These are phyloP conservation scores for Cuniculus paca DNA, from an alignment of 2,797 vertebrate species.

Conservation along the genomic window DNA sequence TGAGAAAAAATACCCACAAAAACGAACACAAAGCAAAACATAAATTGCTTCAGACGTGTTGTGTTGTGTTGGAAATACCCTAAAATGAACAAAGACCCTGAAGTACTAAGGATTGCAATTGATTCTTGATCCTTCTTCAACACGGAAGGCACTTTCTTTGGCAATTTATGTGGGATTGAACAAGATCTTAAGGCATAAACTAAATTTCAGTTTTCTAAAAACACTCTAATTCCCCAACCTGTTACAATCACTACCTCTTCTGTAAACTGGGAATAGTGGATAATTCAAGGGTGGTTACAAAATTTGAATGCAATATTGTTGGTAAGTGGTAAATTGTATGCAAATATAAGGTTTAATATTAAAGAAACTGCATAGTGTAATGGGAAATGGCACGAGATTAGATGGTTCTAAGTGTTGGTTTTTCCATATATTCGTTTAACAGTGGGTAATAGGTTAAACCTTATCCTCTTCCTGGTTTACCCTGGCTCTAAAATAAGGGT, in stretches of 20 bases:
- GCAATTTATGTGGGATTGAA: conserved; percentile 38
- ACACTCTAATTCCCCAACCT: neutral
- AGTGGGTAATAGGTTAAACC: neutral
- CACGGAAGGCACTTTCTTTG: neutral
- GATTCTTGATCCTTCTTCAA: neutral
- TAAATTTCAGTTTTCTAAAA: conserved; percentile 3
- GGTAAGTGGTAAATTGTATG: neutral
- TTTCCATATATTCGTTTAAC: neutral
- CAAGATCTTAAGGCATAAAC: neutral
- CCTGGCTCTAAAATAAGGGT: neutral
- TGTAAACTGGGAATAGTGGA: neutral
- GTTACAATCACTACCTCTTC: neutral
- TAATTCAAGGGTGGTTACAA: neutral
- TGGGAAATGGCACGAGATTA: neutral
- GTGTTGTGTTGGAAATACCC: neutral
- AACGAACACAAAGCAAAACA: neutral
- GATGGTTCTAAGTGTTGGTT: neutral
- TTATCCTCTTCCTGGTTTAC: neutral
- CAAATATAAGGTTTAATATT: neutral
- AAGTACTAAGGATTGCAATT: neutral
- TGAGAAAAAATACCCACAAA: neutral
- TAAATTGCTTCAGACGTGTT: neutral
- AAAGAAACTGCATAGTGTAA: neutral
- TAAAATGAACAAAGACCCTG: neutral
- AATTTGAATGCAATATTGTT: neutral